Conservation (phyloP, 1,140 invertebrate species). For the Achroia grisella region DNA sequence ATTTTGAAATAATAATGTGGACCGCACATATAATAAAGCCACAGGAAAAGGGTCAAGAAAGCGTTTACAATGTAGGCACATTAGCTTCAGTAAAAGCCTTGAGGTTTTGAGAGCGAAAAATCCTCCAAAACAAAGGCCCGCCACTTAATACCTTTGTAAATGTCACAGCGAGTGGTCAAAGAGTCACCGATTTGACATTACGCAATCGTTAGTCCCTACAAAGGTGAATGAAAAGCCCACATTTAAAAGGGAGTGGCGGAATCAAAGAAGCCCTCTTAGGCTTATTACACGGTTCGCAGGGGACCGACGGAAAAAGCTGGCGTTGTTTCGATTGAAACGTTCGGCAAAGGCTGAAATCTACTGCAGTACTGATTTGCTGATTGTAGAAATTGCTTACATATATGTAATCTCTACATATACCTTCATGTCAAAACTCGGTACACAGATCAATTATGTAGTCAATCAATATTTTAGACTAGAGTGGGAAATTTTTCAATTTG, state of each 20-base stretch:
- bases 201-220: slow-evolving; percentile 30
- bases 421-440: not conserved
- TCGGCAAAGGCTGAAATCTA: no score
- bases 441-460: no score
- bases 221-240: slow-evolving; percentile 38
- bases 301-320: slow-evolving; percentile 21
- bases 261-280: slow-evolving; percentile 46
- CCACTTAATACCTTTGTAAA: slow-evolving; percentile 24
- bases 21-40: slow-evolving; percentile 6
- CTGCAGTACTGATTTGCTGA: no score
- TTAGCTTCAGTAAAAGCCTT: slow-evolving; percentile 1
- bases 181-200: slow-evolving; percentile 17
- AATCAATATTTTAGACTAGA: no score
- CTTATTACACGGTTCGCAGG: slow-evolving; percentile 43
- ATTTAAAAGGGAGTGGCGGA: slow-evolving; percentile 29
- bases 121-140: slow-evolving; percentile 17
- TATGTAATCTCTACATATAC: not conserved
- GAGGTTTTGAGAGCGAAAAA: slow-evolving; percentile 7
- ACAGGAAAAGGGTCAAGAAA: slow-evolving; percentile 4
- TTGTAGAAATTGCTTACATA: not conserved
- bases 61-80: not conserved
- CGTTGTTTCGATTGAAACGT: slow-evolving; percentile 10
- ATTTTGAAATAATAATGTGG: slow-evolving; percentile 3
- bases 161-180: slow-evolving; percentile 15
- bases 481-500: no score